Conservation (phyloP, 2,888 invertebrate species). For the Drosophila multiciliata region DNA sequence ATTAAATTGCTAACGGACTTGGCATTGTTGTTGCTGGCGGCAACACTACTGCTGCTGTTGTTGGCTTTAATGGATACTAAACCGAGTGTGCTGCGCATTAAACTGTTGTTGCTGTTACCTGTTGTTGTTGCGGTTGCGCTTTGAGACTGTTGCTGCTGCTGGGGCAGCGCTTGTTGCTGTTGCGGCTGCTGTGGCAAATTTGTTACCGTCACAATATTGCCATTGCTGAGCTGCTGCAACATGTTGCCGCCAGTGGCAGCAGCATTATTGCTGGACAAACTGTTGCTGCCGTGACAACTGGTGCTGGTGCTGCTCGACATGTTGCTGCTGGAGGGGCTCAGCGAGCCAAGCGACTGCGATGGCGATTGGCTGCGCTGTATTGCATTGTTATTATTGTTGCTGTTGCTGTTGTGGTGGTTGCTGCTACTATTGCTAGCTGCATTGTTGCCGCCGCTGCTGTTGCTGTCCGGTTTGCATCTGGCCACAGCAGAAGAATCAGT, state of each 20-base stretch:
- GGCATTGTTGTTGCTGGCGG: conserved; percentile 42
- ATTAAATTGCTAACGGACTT: conserved; percentile 82
- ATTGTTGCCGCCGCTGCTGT: conserved; percentile 23
- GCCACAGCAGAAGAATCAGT: conserved; percentile 14
- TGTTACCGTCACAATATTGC: conserved; percentile 70
- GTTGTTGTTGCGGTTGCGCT: conserved; percentile 67
- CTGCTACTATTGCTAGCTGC: conserved; percentile 10
- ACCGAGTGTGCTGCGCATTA: conserved; percentile 85
- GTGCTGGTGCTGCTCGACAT: conserved; percentile 84
- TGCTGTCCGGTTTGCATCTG: conserved; percentile 33
- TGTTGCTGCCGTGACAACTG: conserved; percentile 78
- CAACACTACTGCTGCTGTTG: conserved; percentile 48
- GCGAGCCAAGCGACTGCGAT: conserved; percentile 84
- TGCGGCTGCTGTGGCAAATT: conserved; percentile 68
- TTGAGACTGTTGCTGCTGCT: conserved; percentile 53
- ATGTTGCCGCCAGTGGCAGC: conserved; percentile 60
- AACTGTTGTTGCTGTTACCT: conserved; percentile 84
- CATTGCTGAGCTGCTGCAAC: conserved; percentile 70
- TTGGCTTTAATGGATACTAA: conserved; percentile 84
- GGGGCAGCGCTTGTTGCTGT: conserved; percentile 28
- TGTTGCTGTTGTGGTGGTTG: conserved; percentile 29
- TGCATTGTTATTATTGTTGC: conserved; percentile 41
- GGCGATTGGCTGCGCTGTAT: conserved; percentile 84
- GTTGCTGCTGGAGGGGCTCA: conserved; percentile 85
- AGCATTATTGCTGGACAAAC: conserved; percentile 58